phyloP scores from a whole-genome alignment of 1,140 invertebrate genomes.

The Lasaia peninsularis region DNA sequence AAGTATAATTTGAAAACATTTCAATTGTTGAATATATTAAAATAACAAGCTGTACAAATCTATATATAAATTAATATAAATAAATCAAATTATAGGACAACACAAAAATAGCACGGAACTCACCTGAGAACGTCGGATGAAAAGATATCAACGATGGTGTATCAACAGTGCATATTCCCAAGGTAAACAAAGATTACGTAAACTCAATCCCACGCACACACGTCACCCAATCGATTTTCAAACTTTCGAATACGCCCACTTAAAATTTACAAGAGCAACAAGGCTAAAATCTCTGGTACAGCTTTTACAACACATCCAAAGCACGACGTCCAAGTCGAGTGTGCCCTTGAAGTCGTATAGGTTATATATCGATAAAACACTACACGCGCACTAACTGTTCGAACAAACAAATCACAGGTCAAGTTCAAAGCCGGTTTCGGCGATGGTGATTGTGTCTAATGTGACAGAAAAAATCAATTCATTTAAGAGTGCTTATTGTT shows the following conservation, averaged over 20 bases:
- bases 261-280: conserved; percentile 58
- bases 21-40: too few species aligned
- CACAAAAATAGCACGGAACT: conserved; percentile 22
- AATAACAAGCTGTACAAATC: too few species aligned
- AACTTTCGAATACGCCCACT: conserved; percentile 76
- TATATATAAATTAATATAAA: conserved; percentile 5
- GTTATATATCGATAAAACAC: conserved; percentile 74
- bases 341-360: conserved; percentile 73
- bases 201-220: conserved; percentile 73
- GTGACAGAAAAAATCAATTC: conserved; percentile 36
- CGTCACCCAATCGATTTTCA: conserved; percentile 74
- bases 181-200: conserved; percentile 77
- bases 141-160: conserved; percentile 28
- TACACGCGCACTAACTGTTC: conserved; percentile 72
- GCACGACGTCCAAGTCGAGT: conserved; percentile 44
- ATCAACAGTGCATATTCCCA: conserved; percentile 63
- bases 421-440: conserved; percentile 51
- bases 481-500: conserved; percentile 30
- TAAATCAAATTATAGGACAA: conserved; percentile 16
- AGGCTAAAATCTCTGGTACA: conserved; percentile 44
- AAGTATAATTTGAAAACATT: too few species aligned
- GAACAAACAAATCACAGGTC: conserved; percentile 67
- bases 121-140: conserved; percentile 25
- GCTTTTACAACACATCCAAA: conserved; percentile 59
- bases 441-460: conserved; percentile 31